Percentiles rank a stretch among this genome's conserved stretches.
Conservation (phyloP, 2,888 invertebrate genomes). For the Pyrgus malvae region DNA sequence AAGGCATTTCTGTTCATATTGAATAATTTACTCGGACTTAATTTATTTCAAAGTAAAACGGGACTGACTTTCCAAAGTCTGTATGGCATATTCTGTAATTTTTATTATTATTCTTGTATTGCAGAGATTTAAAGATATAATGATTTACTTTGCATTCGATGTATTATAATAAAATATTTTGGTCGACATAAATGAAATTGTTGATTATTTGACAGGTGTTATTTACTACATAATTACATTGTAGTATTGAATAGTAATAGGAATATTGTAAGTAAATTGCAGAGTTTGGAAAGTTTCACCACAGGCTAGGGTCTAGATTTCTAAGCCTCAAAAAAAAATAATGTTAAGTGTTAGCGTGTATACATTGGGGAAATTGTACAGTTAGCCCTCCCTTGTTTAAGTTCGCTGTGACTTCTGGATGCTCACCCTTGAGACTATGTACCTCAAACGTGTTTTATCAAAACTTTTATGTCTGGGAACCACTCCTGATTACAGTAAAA, state of each 20-base stretch:
- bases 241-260: slow-evolving; percentile 53
- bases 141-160: slow-evolving; percentile 34
- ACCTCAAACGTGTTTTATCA: slow-evolving; percentile 59
- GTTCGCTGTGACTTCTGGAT: slow-evolving; percentile 79
- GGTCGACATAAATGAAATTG: slow-evolving; percentile 57
- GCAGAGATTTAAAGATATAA: slow-evolving; percentile 30
- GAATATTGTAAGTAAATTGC: slow-evolving; percentile 53
- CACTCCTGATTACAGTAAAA: slow-evolving; percentile 51
- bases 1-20: slow-evolving; percentile 77
- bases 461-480: slow-evolving; percentile 66
- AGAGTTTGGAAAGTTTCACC: slow-evolving; percentile 79
- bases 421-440: slow-evolving; percentile 70
- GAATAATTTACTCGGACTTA: slow-evolving; percentile 81
- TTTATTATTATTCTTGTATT: slow-evolving; percentile 34
- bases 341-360: slow-evolving; percentile 81
- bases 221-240: slow-evolving; percentile 55
- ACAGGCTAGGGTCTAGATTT: slow-evolving; percentile 74
- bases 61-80: slow-evolving; percentile 80
- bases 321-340: slow-evolving; percentile 76
- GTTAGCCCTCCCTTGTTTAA: slow-evolving; percentile 81
- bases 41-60: slow-evolving; percentile 80
- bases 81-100: slow-evolving; percentile 39
- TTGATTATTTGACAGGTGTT: slow-evolving; percentile 58
- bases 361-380: slow-evolving; percentile 80
- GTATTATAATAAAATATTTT: slow-evolving; percentile 49